phyloP scores from a whole-genome alignment of 2,797 vertebrate genomes.

The Catamblyrhynchus diadema region DNA sequence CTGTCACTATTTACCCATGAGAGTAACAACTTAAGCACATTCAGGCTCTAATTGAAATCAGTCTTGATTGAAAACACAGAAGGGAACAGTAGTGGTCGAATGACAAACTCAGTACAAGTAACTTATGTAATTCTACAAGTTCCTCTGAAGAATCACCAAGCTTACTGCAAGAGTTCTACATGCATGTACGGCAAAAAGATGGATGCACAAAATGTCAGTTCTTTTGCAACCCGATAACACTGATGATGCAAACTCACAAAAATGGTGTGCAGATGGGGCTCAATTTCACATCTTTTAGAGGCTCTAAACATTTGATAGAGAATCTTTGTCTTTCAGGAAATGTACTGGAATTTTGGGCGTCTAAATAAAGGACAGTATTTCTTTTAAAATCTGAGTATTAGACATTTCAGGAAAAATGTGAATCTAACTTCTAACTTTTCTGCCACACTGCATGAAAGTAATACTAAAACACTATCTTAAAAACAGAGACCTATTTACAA shows the following conservation, averaged over 20 bases:
- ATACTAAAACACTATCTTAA: neutral
- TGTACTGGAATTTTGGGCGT: neutral
- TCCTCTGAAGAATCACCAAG: neutral
- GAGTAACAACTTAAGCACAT: neutral
- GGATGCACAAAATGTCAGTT: neutral
- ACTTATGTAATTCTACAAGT: neutral
- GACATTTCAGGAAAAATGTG: neutral
- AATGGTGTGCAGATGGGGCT: neutral
- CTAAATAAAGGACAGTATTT: neutral
- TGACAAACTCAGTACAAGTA: neutral
- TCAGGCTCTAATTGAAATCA: neutral
- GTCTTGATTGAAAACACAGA: neutral
- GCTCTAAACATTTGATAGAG: neutral
- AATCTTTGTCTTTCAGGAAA: neutral
- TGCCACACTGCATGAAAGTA: neutral
- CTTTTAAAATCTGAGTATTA: neutral
- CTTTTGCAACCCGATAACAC: neutral
- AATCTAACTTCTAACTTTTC: neutral
- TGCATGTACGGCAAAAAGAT: neutral
- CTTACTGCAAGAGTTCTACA: neutral
- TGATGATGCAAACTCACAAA: neutral
- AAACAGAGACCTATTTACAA: neutral
- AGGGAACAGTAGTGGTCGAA: neutral
- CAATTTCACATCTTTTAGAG: neutral
- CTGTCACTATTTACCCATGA: neutral